A percentile compares a stretch with the other conserved stretches of the same genome.
Evolutionary conservation across 2,113 vertebrate species (phyloP).

Genomic region (Sylvietta virens): DNA sequence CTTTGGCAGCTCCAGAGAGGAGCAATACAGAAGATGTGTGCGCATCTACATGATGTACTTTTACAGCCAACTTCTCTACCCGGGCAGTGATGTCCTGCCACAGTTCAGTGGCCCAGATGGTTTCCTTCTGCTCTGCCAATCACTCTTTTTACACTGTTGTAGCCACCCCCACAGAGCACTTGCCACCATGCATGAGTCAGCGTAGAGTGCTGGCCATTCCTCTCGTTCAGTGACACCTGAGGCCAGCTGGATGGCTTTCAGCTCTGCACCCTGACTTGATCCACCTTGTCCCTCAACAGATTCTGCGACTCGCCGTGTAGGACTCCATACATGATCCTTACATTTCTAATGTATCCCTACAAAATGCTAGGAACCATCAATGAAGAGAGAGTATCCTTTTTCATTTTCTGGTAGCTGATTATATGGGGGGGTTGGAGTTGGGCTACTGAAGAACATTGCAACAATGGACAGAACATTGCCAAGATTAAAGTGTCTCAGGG

Average conservation of each 20-base stretch:
- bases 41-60: not conserved
- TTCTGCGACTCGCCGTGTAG: rapidly evolving
- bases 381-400: not conserved
- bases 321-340: not conserved
- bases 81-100: not conserved
- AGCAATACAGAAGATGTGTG: not conserved
- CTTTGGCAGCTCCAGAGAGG: not conserved
- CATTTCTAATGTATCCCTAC: not conserved
- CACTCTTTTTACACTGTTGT: not conserved
- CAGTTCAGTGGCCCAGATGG: not conserved
- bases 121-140: not conserved
- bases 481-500: not conserved
- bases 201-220: not conserved
- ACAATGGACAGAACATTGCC: not conserved
- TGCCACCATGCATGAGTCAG: not conserved
- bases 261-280: not conserved
- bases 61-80: not conserved
- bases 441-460: not conserved
- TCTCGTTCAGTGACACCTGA: not conserved
- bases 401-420: not conserved
- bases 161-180: not conserved
- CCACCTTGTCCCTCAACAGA: not conserved
- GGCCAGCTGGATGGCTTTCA: not conserved
- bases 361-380: not conserved
- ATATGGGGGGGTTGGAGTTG: not conserved